Percentiles rank a stretch among this genome's conserved stretches.
phyloP scores from a whole-genome alignment of 1,140 invertebrate species.

The Trachymyrmex cornetzi region DNA sequence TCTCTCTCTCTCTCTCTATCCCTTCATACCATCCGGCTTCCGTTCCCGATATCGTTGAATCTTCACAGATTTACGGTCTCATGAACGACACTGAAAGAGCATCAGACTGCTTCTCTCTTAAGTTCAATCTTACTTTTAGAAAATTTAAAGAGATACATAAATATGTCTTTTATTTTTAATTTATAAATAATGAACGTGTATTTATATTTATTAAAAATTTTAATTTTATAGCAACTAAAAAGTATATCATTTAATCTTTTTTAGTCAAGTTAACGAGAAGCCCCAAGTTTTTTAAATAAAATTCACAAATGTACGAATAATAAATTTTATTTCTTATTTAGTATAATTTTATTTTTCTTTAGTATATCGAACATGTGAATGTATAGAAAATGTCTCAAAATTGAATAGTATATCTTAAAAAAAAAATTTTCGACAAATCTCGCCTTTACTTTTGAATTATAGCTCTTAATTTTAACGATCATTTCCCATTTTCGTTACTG shows the following conservation, averaged over 20 bases:
- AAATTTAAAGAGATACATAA: neutral
- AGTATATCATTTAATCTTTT: slow-evolving; percentile 5
- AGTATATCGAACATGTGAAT: neutral
- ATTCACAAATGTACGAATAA: neutral
- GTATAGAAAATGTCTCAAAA: neutral
- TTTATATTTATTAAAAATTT: neutral
- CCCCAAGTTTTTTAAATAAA: neutral
- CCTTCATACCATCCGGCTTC: slow-evolving; percentile 35
- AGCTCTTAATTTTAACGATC: neutral
- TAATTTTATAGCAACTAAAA: neutral
- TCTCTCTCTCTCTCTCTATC: neutral
- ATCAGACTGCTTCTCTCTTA: neutral
- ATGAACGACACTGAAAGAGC: slow-evolving; percentile 31
- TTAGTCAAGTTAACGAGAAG: neutral
- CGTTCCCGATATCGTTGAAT: slow-evolving; percentile 50
- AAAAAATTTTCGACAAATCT: neutral
- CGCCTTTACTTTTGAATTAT: neutral
- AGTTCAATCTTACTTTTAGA: neutral
- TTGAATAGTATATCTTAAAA: neutral
- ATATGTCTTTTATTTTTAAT: neutral
- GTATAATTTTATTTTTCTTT: no score
- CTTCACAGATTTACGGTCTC: slow-evolving; percentile 67
- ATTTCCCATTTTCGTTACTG: neutral
- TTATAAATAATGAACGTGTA: neutral
- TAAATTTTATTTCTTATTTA: no score